Evolutionary conservation across 2,888 invertebrate species (phyloP).

Genomic region (Andrena hattorfiana): DNA sequence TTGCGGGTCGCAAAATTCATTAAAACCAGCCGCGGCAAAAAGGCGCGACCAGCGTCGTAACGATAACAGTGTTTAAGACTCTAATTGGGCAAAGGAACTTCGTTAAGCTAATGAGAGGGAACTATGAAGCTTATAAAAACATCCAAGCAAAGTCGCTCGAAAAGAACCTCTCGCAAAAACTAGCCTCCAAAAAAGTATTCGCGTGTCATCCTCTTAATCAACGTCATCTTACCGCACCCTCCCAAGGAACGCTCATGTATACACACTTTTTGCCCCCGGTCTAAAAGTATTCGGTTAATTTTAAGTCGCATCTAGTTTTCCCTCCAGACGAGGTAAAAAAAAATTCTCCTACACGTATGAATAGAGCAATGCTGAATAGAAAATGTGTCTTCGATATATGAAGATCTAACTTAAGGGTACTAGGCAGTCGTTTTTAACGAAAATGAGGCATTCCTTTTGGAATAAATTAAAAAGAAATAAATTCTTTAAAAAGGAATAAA

Average conservation of each 20-base stretch:
- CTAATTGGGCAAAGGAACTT: conserved; percentile 55
- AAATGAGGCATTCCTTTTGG: no score
- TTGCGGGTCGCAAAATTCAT: not conserved
- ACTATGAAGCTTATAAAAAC: conserved; percentile 29
- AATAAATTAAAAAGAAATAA: no score
- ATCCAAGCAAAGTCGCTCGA: not conserved
- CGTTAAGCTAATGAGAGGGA: conserved; percentile 52
- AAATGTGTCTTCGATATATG: no score
- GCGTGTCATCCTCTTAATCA: conserved; percentile 36
- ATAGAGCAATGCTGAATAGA: no score
- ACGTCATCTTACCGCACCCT: conserved; percentile 33
- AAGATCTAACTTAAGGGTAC: no score
- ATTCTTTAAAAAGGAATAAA: no score
- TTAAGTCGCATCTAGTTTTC: not conserved
- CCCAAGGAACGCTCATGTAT: conserved; percentile 32
- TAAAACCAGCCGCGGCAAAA: conserved; percentile 13
- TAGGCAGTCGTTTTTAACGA: no score
- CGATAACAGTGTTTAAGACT: conserved; percentile 57
- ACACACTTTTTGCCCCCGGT: not conserved
- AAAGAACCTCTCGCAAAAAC: conserved; percentile 4
- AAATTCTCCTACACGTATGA: not conserved
- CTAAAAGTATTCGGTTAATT: not conserved
- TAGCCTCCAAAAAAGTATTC: not conserved
- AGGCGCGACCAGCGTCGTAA: conserved; percentile 7
- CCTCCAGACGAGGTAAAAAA: not conserved